phyloP scores from a whole-genome alignment of 2,888 invertebrate genomes.

The Barypeithes pellucidus region DNA sequence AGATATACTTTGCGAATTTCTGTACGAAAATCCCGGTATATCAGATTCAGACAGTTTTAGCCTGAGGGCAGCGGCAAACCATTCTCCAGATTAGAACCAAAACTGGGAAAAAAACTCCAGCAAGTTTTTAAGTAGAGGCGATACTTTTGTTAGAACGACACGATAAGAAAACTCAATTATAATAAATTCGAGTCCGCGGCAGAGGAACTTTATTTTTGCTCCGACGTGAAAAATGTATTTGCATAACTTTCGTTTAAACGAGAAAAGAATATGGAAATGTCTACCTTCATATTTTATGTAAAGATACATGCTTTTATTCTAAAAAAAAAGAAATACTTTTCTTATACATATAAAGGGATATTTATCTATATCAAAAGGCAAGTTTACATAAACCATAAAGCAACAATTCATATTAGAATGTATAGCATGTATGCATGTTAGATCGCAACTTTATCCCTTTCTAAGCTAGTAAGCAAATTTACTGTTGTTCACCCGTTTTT shows the following conservation, averaged over 20 bases:
- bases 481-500: no score
- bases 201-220: slow-evolving; percentile 45
- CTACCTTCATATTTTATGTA: slow-evolving; percentile 9
- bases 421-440: no score
- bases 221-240: slow-evolving; percentile 52
- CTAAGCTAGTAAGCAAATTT: no score
- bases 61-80: slow-evolving; percentile 43
- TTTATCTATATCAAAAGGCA: no score
- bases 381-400: no score
- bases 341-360: background rate
- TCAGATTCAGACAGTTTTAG: slow-evolving; percentile 52
- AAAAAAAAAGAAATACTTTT: background rate
- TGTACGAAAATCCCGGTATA: slow-evolving; percentile 43
- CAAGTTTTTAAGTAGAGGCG: slow-evolving; percentile 37
- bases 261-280: slow-evolving; percentile 42
- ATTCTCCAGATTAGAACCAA: slow-evolving; percentile 48
- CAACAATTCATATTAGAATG: no score
- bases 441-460: no score
- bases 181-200: slow-evolving; percentile 51
- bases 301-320: background rate
- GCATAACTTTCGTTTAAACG: slow-evolving; percentile 50
- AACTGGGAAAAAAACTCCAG: slow-evolving; percentile 16
- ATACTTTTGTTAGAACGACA: slow-evolving; percentile 48
- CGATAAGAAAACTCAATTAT: slow-evolving; percentile 56
- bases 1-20: slow-evolving; percentile 25